Evolutionary conservation across 2,113 vertebrate genomes (phyloP).

Genomic region (Microtus ochrogaster): DNA sequence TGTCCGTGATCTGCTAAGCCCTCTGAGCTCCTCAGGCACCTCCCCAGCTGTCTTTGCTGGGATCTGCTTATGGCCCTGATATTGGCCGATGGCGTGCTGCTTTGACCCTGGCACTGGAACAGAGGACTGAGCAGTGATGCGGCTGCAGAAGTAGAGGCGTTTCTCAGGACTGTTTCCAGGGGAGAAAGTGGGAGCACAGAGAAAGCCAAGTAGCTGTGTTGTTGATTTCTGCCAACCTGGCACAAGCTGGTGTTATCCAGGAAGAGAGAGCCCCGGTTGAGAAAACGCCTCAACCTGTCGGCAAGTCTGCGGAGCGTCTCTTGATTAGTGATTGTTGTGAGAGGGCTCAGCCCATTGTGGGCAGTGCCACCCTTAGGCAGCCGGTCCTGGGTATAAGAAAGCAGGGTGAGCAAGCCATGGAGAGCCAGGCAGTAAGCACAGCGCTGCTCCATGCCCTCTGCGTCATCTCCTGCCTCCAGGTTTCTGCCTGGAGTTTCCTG

Average conservation of each 20-base stretch:
- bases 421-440: neutral
- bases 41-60: neutral
- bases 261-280: neutral
- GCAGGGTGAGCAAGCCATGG: neutral
- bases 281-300: neutral
- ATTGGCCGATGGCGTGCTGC: rapidly evolving
- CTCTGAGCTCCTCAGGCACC: neutral
- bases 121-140: neutral
- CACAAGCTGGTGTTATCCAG: neutral
- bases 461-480: neutral
- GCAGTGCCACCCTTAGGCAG: neutral
- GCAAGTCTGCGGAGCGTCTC: too few relatives aligned
- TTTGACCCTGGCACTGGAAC: neutral
- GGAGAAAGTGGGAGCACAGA: neutral
- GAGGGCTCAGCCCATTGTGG: neutral
- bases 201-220: neutral
- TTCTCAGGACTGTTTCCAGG: neutral
- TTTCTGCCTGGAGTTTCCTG: neutral
- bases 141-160: neutral
- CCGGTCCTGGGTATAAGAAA: neutral
- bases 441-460: too few relatives aligned
- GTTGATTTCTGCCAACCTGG: neutral
- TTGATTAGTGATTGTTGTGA: neutral
- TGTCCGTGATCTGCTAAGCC: constrained; percentile 38
- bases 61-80: neutral